Conservation (phyloP, 1,140 invertebrate genomes). For the Araneus ventricosus region DNA sequence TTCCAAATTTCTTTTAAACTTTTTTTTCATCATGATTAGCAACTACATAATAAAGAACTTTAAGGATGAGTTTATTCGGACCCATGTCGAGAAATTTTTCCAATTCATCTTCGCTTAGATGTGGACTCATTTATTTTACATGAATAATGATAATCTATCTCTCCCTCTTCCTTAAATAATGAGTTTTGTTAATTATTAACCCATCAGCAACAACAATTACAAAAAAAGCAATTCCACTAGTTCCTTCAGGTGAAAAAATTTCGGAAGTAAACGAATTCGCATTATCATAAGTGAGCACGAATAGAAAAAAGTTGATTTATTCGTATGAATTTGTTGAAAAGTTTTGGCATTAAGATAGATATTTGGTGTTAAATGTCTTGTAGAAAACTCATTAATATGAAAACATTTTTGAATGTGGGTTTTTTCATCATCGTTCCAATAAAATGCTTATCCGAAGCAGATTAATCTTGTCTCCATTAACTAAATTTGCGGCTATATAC, state of each 20-base stretch:
- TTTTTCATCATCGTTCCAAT: neutral
- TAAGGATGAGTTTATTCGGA: neutral
- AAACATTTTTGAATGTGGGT: neutral
- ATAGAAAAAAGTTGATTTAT: neutral
- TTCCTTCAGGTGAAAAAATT: neutral
- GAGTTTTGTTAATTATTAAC: constrained; percentile 17
- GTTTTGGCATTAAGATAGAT: neutral
- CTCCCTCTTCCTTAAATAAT: neutral
- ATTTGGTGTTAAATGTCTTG: neutral
- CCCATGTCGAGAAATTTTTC: neutral
- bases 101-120: neutral
- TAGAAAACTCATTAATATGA: neutral
- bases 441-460: neutral
- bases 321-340: neutral
- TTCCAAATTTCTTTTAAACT: too few species aligned
- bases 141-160: neutral
- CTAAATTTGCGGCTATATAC: too few species aligned
- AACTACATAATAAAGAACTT: too few species aligned
- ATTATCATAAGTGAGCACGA: neutral
- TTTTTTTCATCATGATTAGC: too few species aligned
- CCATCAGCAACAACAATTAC: neutral
- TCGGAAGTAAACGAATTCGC: neutral
- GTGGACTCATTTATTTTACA: neutral
- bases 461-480: neutral
- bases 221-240: neutral